Percentiles rank a stretch among this genome's conserved stretches.
These are phyloP conservation scores for Ceyx melanurus DNA, from an alignment of 2,113 vertebrate species.

Conservation along the genomic window DNA sequence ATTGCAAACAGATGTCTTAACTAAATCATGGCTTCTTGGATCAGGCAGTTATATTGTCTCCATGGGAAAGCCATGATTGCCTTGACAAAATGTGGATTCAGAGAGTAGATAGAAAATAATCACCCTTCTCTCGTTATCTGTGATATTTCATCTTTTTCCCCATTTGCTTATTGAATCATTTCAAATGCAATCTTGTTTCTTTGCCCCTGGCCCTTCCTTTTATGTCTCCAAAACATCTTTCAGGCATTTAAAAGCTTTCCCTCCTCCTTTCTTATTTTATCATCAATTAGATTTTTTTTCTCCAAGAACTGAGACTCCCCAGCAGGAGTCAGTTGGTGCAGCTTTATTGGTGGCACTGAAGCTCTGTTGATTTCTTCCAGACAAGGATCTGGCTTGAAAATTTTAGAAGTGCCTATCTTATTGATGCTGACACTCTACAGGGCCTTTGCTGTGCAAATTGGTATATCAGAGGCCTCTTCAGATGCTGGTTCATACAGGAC, in stretches of 20 bases:
- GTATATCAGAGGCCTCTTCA: neutral
- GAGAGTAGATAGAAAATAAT: neutral
- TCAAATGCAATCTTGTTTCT: neutral
- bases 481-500: neutral
- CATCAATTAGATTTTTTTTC: neutral
- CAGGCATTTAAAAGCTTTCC: slow-evolving; percentile 11
- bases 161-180: slow-evolving; percentile 16
- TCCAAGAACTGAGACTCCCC: slow-evolving; percentile 8
- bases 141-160: neutral
- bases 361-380: neutral
- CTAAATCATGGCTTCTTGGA: neutral
- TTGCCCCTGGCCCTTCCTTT: slow-evolving; percentile 11
- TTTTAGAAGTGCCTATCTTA: neutral
- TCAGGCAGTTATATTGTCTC: neutral
- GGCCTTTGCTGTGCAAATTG: neutral
- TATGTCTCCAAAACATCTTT: slow-evolving; percentile 30
- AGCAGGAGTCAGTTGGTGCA: neutral
- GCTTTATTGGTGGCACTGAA: neutral
- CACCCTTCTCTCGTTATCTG: neutral
- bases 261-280: slow-evolving; percentile 1
- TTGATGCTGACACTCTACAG: neutral
- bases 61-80: neutral
- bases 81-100: slow-evolving; percentile 15
- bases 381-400: neutral
- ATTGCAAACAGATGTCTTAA: neutral